phyloP scores from a whole-genome alignment of 2,113 vertebrate genomes.

The Hypocryptadius cinnamomeus region DNA sequence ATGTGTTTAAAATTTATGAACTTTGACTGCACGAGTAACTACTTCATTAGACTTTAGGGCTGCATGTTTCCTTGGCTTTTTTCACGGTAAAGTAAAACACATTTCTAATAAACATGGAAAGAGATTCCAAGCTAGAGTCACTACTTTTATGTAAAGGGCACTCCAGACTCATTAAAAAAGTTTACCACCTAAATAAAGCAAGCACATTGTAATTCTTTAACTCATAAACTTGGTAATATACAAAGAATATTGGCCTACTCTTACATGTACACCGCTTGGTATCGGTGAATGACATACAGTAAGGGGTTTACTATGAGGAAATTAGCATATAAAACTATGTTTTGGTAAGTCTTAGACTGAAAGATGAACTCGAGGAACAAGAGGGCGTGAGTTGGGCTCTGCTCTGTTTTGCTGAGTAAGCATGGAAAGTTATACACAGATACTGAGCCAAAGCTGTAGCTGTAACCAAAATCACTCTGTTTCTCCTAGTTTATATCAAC shows the following conservation, averaged over 20 bases:
- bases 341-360: background rate
- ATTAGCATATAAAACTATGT: constrained; percentile 29
- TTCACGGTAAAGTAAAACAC: constrained; percentile 17
- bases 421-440: background rate
- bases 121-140: constrained; percentile 43
- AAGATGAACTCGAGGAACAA: background rate
- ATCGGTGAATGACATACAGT: background rate
- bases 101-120: constrained; percentile 59
- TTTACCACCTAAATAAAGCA: constrained; percentile 64
- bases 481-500: background rate
- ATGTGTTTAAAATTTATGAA: constrained; percentile 53
- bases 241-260: constrained; percentile 11
- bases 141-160: constrained; percentile 55
- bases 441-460: background rate
- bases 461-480: background rate
- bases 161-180: constrained; percentile 61
- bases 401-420: background rate
- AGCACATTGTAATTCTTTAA: constrained; percentile 45
- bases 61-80: constrained; percentile 28
- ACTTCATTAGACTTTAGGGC: constrained; percentile 32
- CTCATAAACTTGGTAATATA: constrained; percentile 40
- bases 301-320: constrained; percentile 33
- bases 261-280: background rate
- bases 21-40: constrained; percentile 46
- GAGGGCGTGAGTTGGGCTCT: background rate